phyloP scores from a whole-genome alignment of 2,113 vertebrate genomes.

The Seriola rivoliana region DNA sequence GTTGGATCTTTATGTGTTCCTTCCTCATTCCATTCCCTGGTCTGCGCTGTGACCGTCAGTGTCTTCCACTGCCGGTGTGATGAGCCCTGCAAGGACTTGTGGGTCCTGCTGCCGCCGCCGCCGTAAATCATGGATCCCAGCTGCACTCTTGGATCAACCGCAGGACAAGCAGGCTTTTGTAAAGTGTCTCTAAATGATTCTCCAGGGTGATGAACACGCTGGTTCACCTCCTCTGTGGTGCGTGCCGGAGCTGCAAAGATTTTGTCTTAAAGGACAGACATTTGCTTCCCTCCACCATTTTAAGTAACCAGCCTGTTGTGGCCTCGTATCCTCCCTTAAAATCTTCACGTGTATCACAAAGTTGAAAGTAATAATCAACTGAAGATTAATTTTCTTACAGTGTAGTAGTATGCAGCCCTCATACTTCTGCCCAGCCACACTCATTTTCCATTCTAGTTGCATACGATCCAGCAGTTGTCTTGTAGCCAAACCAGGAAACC shows the following conservation, averaged over 20 bases:
- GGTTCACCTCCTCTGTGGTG: constrained; percentile 22
- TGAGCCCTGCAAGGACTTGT: constrained; percentile 42
- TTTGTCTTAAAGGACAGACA: constrained; percentile 7
- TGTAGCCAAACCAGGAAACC: not conserved
- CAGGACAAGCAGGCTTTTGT: constrained; percentile 76
- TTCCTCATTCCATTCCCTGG: constrained; percentile 24
- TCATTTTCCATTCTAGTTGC: not conserved
- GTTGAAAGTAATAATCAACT: too few relatives aligned
- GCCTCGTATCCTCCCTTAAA: too few relatives aligned
- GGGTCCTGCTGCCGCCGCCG: constrained; percentile 13
- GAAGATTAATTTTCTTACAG: too few relatives aligned
- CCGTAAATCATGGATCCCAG: constrained; percentile 70
- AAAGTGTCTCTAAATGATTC: constrained; percentile 68
- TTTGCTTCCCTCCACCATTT: too few relatives aligned
- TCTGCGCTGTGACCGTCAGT: constrained; percentile 24
- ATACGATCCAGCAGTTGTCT: not conserved
- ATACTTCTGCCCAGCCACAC: not conserved
- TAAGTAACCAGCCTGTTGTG: too few relatives aligned
- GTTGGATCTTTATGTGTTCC: constrained; percentile 20
- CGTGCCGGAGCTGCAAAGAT: constrained; percentile 11
- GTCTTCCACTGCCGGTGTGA: constrained; percentile 39
- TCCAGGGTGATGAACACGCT: constrained; percentile 50
- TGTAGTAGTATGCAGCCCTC: too few relatives aligned
- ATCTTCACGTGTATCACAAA: not conserved
- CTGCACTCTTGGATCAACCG: constrained; percentile 70